Evolutionary conservation across 2,888 invertebrate species (phyloP).

Genomic region (Alentia gelatinosa): DNA sequence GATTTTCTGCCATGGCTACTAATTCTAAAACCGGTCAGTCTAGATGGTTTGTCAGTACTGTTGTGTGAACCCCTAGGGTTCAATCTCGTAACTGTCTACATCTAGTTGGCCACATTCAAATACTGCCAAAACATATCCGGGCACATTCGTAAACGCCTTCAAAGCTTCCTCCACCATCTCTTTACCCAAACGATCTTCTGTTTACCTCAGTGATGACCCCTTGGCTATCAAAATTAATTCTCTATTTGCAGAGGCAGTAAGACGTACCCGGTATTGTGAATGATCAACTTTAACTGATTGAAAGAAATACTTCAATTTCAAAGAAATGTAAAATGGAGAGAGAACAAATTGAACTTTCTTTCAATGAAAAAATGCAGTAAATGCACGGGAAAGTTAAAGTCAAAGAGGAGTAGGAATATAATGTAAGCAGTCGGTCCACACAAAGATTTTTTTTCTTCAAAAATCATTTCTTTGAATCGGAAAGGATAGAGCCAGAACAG

Average conservation of each 20-base stretch:
- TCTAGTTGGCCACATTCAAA: not conserved
- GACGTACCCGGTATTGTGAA: too few relatives aligned
- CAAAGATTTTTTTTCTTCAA: not conserved
- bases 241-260: too few relatives aligned
- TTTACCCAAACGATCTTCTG: too few relatives aligned
- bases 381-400: not conserved
- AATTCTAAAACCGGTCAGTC: not conserved
- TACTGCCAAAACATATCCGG: not conserved
- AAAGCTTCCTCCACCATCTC: constrained; percentile 33
- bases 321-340: not conserved
- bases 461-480: too few relatives aligned
- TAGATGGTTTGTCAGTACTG: not conserved
- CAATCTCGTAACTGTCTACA: not conserved
- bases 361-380: not conserved
- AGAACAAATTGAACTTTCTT: not conserved
- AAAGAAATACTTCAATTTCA: not conserved
- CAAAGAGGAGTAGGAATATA: constrained; percentile 1
- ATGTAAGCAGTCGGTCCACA: too few relatives aligned
- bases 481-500: not conserved
- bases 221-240: too few relatives aligned
- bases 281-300: not conserved
- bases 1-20: not conserved
- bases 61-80: not conserved
- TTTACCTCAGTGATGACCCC: too few relatives aligned
- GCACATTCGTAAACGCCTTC: constrained; percentile 25